These are phyloP conservation scores for Lepidurus packardi DNA, from an alignment of 1,140 invertebrate genomes.

Conservation along the genomic window DNA sequence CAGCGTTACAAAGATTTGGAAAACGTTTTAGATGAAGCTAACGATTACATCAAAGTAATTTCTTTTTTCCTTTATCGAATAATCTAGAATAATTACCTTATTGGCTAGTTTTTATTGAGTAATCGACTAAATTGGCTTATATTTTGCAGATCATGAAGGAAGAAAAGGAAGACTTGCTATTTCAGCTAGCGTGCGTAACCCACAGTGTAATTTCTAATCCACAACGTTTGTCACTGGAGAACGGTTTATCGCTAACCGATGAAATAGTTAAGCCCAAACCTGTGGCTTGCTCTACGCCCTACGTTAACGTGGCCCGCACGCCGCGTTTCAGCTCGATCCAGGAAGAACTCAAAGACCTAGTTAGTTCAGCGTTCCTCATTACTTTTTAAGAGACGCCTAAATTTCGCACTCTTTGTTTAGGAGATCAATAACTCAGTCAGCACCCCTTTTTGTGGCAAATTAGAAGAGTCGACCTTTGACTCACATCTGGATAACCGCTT, in stretches of 20 bases:
- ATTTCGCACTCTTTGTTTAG: background rate
- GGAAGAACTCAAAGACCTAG: background rate
- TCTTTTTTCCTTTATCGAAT: background rate
- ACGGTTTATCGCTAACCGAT: background rate
- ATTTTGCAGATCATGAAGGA: background rate
- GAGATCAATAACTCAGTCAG: background rate
- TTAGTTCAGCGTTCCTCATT: background rate
- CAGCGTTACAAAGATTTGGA: background rate
- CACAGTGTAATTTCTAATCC: background rate
- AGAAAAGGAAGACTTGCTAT: slow-evolving; percentile 9
- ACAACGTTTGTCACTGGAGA: background rate
- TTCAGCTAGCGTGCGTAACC: background rate
- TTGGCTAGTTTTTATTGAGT: no score
- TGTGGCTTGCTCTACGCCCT: slow-evolving; percentile 1
- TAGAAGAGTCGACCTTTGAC: slow-evolving; percentile 5
- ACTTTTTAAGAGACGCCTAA: background rate
- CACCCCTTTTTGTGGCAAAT: background rate
- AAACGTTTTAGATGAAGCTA: background rate
- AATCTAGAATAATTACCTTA: background rate
- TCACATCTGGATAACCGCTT: background rate
- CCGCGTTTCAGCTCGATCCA: background rate
- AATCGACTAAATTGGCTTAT: background rate
- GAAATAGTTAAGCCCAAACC: background rate
- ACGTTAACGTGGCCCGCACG: background rate
- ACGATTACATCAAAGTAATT: background rate